Evolutionary conservation across 2,113 vertebrate genomes (phyloP), one percentile per base, ranked within the genome.

Genomic region (Centropus bengalensis): DNA sequence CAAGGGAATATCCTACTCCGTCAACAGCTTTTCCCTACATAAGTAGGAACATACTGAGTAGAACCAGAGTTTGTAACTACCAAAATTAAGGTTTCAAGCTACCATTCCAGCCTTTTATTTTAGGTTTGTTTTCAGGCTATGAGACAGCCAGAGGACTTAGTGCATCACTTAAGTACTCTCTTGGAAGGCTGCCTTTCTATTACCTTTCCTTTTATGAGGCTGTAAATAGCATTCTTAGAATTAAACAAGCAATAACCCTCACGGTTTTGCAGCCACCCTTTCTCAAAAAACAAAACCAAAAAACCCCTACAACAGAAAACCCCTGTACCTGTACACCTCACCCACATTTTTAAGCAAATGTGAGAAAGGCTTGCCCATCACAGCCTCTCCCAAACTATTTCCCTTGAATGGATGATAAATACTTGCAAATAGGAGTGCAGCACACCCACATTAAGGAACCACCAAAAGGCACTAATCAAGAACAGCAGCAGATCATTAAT

Each of bases 221-320:
- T 86, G 86, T 94, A 96, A 95, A 96, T 90, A 94, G 88, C 80
- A 86, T 96, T 95, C 93, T 89, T 71, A 55, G 85, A 93, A 93
- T 86, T 92, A 97, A 93, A 89, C 68, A 92, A 81, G 85, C 86
- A 90, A 85, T 92, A 96, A 88, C 82, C 78, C 82, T 94, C 69
- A 58, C 73, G 56, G 86, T 83, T 94, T 75, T 90, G 76, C 60
- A 84, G 69, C 36, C 92, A 79, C 81, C 32, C 68, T 59, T 63
- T 86, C 75, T 90, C 28, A 80, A 47, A 66, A 45, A 77, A 44
- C 36, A 36, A 36, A 36, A 36, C 36, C 36, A 36, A 36, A 36
- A 36, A 36, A 36, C 36, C 36, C 36, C 36, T 36, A 36, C 36
- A 36, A 36, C 36, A 36, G 36, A 36, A 36, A 36, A 36, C 36